phyloP scores from a whole-genome alignment of 92 coral and sea anemone species.

The Palythoa grandis region DNA sequence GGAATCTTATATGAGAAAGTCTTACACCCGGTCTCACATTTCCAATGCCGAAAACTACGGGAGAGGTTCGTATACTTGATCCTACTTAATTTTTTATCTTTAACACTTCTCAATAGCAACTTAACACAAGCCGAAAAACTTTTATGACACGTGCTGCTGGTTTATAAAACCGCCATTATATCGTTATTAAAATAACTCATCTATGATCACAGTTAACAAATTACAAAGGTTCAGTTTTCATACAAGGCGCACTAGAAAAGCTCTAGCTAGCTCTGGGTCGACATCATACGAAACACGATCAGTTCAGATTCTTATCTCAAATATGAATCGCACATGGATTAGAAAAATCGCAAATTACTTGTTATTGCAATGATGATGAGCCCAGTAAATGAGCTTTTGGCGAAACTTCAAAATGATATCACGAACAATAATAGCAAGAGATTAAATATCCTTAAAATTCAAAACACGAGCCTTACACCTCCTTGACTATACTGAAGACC shows the following conservation, averaged over 20 bases:
- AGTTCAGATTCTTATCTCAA: conserved; percentile 36
- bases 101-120: conserved; percentile 25
- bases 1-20: background rate
- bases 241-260: background rate
- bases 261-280: background rate
- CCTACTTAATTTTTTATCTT: background rate
- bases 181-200: conserved; percentile 20
- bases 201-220: background rate
- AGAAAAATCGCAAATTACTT: conserved; percentile 23
- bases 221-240: background rate
- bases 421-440: background rate
- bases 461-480: background rate
- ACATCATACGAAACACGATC: background rate
- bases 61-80: too few relatives aligned
- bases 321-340: conserved; percentile 36
- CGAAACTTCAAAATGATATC: conserved; percentile 1
- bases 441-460: background rate
- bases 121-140: conserved; percentile 9
- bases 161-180: conserved; percentile 25
- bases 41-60: too few relatives aligned
- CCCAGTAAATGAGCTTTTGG: background rate
- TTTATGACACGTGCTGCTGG: conserved; percentile 28
- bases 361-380: conserved; percentile 18
- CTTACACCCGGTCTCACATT: too few relatives aligned
- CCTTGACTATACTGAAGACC: background rate